These are phyloP conservation scores for Diplazon laetatorius DNA, from an alignment of 2,888 invertebrate genomes.

Conservation along the genomic window DNA sequence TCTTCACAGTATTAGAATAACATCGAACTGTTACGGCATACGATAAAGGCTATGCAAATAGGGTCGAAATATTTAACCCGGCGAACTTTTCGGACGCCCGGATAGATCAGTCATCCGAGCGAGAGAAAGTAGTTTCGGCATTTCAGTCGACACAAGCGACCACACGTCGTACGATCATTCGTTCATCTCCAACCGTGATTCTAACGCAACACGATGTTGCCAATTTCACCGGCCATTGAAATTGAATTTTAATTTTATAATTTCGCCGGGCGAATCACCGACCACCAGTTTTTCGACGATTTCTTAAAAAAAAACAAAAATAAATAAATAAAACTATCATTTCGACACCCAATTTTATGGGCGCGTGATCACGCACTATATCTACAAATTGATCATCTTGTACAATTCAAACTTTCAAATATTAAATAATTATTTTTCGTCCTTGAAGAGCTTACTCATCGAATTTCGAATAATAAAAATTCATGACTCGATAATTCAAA, in stretches of 20 bases:
- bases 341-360: too few relatives aligned
- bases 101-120: constrained; percentile 12
- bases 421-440: too few relatives aligned
- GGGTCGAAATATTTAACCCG: constrained; percentile 23
- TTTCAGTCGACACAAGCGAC: constrained; percentile 16
- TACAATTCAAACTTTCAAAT: too few relatives aligned
- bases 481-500: too few relatives aligned
- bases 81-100: constrained; percentile 23
- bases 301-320: too few relatives aligned
- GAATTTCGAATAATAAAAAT: too few relatives aligned
- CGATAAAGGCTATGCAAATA: constrained; percentile 3
- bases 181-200: constrained; percentile 1
- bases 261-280: background rate
- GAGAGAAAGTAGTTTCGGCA: constrained; percentile 55
- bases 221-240: constrained; percentile 37
- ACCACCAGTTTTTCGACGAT: background rate
- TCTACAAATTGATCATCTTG: too few relatives aligned
- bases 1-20: background rate
- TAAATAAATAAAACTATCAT: background rate
- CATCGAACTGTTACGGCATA: background rate
- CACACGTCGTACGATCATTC: constrained; percentile 7
- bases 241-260: constrained; percentile 37
- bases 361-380: too few relatives aligned
- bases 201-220: background rate
- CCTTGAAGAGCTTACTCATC: too few relatives aligned